Evolutionary conservation across 1,140 invertebrate species (phyloP).

Genomic region (Gonioctena quinquepunctata): DNA sequence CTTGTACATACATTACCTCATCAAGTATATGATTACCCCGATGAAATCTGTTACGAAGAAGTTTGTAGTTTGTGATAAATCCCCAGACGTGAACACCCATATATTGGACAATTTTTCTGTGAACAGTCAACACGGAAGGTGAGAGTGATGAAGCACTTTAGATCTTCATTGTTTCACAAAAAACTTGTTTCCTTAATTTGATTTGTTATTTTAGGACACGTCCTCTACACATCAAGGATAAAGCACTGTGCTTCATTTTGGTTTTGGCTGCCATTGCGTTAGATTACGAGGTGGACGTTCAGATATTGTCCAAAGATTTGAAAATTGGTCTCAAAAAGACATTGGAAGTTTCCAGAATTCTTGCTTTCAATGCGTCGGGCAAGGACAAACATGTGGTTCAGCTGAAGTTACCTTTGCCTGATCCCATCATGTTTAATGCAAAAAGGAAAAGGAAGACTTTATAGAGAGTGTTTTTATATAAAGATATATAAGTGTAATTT

Average conservation of each 20-base stretch:
- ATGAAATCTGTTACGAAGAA: constrained; percentile 52
- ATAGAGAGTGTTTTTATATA: not conserved
- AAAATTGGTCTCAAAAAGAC: constrained; percentile 57
- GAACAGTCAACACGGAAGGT: constrained; percentile 13
- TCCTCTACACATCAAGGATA: constrained; percentile 57
- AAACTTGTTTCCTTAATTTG: too few relatives aligned
- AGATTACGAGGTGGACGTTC: constrained; percentile 56
- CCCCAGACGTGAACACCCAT: constrained; percentile 49
- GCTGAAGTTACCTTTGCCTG: constrained; percentile 58
- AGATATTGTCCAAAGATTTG: constrained; percentile 53
- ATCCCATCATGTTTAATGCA: constrained; percentile 29
- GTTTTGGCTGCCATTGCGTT: constrained; percentile 55
- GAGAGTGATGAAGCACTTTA: too few relatives aligned
- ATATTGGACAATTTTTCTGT: constrained; percentile 56
- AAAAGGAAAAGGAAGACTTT: constrained; percentile 28
- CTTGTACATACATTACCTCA: constrained; percentile 55
- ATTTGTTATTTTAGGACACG: constrained; percentile 54
- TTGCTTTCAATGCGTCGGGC: constrained; percentile 51
- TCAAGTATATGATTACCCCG: constrained; percentile 52
- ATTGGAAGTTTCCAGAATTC: constrained; percentile 52
- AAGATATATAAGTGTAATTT: too few relatives aligned
- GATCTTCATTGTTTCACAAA: too few relatives aligned
- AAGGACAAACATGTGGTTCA: constrained; percentile 51
- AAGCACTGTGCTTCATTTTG: constrained; percentile 58
- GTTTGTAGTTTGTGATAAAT: constrained; percentile 47